Percentiles rank a stretch among this genome's conserved stretches.
These are phyloP conservation scores for Physeter macrocephalus DNA, from an alignment of 2,113 vertebrate species.

Conservation along the genomic window DNA sequence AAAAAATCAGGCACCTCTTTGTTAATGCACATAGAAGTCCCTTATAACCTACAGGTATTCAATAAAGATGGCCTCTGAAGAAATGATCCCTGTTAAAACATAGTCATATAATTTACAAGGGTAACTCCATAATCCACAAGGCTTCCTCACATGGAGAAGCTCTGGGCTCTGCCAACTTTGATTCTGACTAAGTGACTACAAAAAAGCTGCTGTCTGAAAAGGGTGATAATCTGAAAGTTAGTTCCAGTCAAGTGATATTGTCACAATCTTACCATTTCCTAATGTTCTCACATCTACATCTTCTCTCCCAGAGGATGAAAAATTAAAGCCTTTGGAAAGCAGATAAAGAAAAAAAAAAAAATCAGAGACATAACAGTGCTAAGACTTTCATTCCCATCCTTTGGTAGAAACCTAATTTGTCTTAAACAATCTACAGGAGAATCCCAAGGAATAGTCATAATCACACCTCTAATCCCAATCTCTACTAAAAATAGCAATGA, in stretches of 20 bases:
- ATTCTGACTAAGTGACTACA: not conserved
- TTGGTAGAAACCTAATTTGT: slow-evolving; percentile 8
- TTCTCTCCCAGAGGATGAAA: slow-evolving; percentile 97
- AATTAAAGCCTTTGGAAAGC: slow-evolving; percentile 91
- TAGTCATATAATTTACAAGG: not conserved
- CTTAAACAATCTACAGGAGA: not conserved
- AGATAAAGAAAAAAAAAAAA: slow-evolving; percentile 48
- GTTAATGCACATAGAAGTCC: not conserved
- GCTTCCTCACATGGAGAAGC: not conserved
- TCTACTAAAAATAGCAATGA: not conserved
- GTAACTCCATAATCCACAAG: not conserved
- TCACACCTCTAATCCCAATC: not conserved
- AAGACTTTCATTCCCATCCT: not conserved
- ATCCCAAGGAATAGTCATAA: not conserved
- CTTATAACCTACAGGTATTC: not conserved
- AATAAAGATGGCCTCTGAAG: not conserved
- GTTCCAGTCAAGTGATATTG: not conserved
- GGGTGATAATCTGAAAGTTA: not conserved
- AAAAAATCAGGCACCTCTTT: not conserved
- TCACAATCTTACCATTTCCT: slow-evolving; percentile 89
- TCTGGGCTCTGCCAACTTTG: not conserved
- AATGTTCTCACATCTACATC: slow-evolving; percentile 97
- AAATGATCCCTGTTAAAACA: not conserved
- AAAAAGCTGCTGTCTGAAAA: not conserved
- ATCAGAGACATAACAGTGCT: slow-evolving; percentile 25